Percentiles rank a stretch among this genome's conserved stretches.
Evolutionary conservation across 2,113 vertebrate species (phyloP).

Genomic region (Cavia porcellus): DNA sequence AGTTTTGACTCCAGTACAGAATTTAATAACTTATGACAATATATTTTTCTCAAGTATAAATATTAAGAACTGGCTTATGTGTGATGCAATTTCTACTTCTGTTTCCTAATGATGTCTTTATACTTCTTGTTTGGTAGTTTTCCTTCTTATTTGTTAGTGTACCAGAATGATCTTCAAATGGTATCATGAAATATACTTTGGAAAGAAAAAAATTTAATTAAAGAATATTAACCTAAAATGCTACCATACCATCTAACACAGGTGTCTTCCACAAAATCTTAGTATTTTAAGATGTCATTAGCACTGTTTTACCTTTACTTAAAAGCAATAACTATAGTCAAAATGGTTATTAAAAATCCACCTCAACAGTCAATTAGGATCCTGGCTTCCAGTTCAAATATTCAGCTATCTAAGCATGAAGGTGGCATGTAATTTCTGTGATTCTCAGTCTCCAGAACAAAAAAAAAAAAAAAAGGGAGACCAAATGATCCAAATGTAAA

Average conservation of each 20-base stretch:
- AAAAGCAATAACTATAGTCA: conserved; percentile 3
- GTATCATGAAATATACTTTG: neutral
- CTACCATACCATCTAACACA: neutral
- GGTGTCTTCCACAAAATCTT: neutral
- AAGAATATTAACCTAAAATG: conserved; percentile 14
- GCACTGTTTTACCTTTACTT: neutral
- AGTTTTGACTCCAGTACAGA: neutral
- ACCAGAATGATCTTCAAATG: conserved; percentile 4
- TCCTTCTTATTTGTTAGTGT: neutral
- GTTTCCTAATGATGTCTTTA: neutral
- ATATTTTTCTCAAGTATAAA: conserved; percentile 24
- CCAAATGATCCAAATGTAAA: neutral
- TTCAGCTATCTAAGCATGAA: neutral
- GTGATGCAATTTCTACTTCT: neutral
- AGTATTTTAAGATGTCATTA: neutral
- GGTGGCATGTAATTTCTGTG: neutral
- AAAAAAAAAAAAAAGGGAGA: neutral
- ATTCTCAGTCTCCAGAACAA: conserved; percentile 6
- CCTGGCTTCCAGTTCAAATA: neutral
- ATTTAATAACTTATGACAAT: conserved; percentile 9
- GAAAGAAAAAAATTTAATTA: neutral
- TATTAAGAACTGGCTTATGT: neutral
- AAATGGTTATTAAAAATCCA: neutral
- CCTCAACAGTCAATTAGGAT: neutral
- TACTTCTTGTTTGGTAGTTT: neutral